Conservation (phyloP, 2,113 vertebrate genomes). For the Hypanus sabinus region DNA sequence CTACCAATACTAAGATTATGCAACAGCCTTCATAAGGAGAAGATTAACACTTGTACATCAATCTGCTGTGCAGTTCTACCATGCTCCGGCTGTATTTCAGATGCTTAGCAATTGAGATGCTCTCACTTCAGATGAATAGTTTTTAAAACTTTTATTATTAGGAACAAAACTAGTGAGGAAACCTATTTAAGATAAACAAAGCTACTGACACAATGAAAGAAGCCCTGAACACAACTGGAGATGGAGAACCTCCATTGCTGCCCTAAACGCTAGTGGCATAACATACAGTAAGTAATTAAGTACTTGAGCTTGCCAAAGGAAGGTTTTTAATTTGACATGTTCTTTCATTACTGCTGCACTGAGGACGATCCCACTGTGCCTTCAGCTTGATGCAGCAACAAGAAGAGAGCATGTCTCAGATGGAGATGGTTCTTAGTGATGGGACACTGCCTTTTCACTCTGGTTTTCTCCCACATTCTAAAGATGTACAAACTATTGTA, state of each 20-base stretch:
- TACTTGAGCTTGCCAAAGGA: neutral
- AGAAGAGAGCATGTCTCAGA: no score
- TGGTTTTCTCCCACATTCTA: no score
- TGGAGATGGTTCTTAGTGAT: no score
- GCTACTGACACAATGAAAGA: no score
- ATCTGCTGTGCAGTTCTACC: neutral
- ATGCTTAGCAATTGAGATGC: neutral
- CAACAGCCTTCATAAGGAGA: neutral
- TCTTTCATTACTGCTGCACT: neutral
- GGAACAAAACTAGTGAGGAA: neutral
- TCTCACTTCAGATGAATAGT: neutral
- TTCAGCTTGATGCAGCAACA: neutral
- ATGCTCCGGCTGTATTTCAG: neutral
- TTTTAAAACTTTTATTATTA: neutral
- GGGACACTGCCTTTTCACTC: no score
- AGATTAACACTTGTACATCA: neutral
- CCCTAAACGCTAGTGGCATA: no score
- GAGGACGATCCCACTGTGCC: neutral
- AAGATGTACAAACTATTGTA: no score
- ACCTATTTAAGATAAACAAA: neutral
- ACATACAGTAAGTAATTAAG: no score
- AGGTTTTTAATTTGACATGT: neutral
- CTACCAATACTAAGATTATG: neutral
- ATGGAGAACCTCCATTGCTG: no score
- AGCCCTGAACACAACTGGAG: no score